Percentiles rank a stretch among this genome's conserved stretches.
Conservation (phyloP, 2,797 vertebrate genomes). For the Staurois parvus region DNA sequence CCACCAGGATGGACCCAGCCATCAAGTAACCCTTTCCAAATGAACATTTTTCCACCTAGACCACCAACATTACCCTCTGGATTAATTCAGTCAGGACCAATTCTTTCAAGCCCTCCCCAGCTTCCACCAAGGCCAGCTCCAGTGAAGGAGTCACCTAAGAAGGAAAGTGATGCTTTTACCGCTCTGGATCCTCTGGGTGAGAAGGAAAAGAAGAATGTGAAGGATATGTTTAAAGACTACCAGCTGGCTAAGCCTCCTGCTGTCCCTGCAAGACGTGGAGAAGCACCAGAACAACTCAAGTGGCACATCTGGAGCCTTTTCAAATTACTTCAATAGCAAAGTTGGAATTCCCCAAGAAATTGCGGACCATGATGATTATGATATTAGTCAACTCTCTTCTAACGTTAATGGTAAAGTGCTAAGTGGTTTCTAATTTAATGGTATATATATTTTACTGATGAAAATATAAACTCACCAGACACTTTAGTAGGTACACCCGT, state of each 20-base stretch:
- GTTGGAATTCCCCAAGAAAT: slow-evolving; percentile 79
- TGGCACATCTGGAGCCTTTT: slow-evolving; percentile 74
- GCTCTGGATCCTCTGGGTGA: slow-evolving; percentile 93
- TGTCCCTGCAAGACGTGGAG: slow-evolving; percentile 83
- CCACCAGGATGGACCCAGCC: slow-evolving; percentile 78
- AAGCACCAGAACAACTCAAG: slow-evolving; percentile 72
- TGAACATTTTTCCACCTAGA: slow-evolving; percentile 71
- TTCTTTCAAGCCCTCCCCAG: slow-evolving; percentile 73
- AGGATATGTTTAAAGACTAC: slow-evolving; percentile 98
- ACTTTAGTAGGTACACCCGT: too few species aligned
- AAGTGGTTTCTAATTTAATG: neutral
- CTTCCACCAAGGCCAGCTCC: slow-evolving; percentile 80
- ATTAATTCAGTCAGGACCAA: slow-evolving; percentile 65
- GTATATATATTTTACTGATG: too few species aligned
- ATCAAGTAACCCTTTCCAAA: slow-evolving; percentile 84
- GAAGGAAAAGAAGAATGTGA: slow-evolving; percentile 89
- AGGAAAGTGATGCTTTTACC: slow-evolving; percentile 87
- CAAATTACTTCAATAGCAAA: slow-evolving; percentile 83
- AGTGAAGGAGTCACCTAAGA: slow-evolving; percentile 79
- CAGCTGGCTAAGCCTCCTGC: slow-evolving; percentile 89
- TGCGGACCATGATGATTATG: slow-evolving; percentile 80
- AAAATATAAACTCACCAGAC: too few species aligned
- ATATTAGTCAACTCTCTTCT: slow-evolving; percentile 77
- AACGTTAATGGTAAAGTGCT: slow-evolving; percentile 73
- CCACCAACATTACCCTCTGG: slow-evolving; percentile 65